These are phyloP conservation scores for Drosophila watanabei DNA, from an alignment of 1,140 invertebrate genomes.

Conservation along the genomic window DNA sequence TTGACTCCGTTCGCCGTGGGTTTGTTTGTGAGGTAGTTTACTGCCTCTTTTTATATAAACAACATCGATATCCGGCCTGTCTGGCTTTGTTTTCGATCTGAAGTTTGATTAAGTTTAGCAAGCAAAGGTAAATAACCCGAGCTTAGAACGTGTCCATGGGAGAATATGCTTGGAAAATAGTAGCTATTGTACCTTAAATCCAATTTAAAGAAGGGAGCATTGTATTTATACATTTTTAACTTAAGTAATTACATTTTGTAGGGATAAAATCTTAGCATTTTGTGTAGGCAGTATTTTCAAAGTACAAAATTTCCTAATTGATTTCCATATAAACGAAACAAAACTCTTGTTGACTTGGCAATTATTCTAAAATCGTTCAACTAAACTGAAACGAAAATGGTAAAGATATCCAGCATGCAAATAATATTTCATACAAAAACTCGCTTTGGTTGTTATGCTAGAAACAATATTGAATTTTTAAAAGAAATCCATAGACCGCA, in stretches of 20 bases:
- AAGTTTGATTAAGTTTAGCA: constrained; percentile 30
- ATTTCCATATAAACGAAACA: neutral
- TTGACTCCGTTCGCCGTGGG: constrained; percentile 9
- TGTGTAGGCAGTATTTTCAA: neutral
- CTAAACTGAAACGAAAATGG: neutral
- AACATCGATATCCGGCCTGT: constrained; percentile 25
- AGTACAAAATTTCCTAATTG: neutral
- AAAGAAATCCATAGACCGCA: constrained; percentile 4
- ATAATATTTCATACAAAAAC: neutral
- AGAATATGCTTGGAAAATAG: neutral
- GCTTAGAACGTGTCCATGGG: neutral
- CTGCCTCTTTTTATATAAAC: constrained; percentile 34
- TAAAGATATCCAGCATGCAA: neutral
- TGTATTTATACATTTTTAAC: neutral
- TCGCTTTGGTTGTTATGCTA: too few relatives aligned
- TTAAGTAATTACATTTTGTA: neutral
- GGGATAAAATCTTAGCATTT: too few relatives aligned
- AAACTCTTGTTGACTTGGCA: neutral
- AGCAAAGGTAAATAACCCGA: constrained; percentile 12
- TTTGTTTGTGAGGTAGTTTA: constrained; percentile 29
- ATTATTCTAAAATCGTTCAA: neutral
- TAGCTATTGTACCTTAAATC: neutral
- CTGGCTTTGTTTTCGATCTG: constrained; percentile 29
- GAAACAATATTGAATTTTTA: neutral
- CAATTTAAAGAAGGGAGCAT: neutral